These are phyloP conservation scores for Lepidurus packardi DNA, from an alignment of 1,140 invertebrate genomes.

Conservation along the genomic window DNA sequence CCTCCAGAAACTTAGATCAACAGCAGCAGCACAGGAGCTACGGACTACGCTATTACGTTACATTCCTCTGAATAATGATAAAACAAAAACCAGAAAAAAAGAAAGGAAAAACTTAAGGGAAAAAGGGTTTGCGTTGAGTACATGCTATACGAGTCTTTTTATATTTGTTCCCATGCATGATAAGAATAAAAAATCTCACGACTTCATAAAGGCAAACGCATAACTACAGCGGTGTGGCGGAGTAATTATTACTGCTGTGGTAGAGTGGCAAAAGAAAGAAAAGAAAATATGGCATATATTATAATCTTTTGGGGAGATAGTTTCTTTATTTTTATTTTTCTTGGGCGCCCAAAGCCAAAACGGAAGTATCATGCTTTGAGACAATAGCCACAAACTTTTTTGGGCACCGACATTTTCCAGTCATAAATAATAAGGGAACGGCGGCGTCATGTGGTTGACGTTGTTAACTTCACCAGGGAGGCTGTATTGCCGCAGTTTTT, in stretches of 20 bases:
- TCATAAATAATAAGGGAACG: slow-evolving; percentile 15
- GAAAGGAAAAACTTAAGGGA: not conserved
- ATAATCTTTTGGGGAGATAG: too few species aligned
- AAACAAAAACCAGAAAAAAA: not conserved
- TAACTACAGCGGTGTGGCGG: slow-evolving; percentile 14
- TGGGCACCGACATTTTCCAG: slow-evolving; percentile 3
- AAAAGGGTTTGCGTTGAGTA: not conserved
- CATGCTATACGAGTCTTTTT: not conserved
- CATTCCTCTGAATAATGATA: not conserved
- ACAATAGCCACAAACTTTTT: slow-evolving; percentile 1
- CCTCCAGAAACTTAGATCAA: slow-evolving; percentile 1
- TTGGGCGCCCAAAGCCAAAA: not conserved
- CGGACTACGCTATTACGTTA: not conserved
- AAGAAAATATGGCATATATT: not conserved
- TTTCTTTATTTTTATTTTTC: not conserved
- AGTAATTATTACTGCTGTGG: slow-evolving; percentile 22
- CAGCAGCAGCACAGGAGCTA: slow-evolving; percentile 9
- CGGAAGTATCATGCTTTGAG: slow-evolving; percentile 21
- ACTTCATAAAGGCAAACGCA: slow-evolving; percentile 19
- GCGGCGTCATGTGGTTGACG: slow-evolving; percentile 8
- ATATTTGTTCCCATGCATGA: slow-evolving; percentile 11
- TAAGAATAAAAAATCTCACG: slow-evolving; percentile 11
- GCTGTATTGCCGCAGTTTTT: too few species aligned
- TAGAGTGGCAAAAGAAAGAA: not conserved
- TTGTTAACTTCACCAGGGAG: not conserved